Evolutionary conservation across 1,140 invertebrate species (phyloP), one percentile per base, ranked within the genome.

Genomic region (Parasteatoda tepidariorum): DNA sequence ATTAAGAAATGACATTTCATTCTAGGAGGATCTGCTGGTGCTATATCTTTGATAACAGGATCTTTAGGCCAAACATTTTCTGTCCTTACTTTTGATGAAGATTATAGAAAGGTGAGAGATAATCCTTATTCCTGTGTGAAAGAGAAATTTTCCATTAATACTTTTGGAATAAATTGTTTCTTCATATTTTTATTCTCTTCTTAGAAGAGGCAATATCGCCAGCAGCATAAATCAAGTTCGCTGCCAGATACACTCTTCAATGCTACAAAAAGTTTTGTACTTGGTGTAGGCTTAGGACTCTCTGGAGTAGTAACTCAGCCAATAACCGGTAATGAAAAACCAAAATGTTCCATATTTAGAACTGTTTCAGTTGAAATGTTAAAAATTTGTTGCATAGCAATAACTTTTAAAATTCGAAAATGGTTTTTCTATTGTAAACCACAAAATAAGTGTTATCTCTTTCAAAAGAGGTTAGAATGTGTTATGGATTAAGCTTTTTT

Each of bases 51-150:
- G 87, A 99, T 99, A 85, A 97, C 97, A 15, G 96, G 96, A 30
- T 95, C 96, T 33, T 93, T 98, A 92, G 96, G 93, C 86, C 98
- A 99, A 90, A 97, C 97, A 9, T 90, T 99, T 61, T 97, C 98
- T 57, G 95, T 96, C 4, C 89, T 99, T 0, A 98, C 97, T 0
- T 93, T 99, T 73, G 98, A 99, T 88, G 94, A 99, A 87, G 97
- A 99, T 38, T 99, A 97, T 89, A 97, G 99, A 89, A 92, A 83
- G 41, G 84, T 83, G 81, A 24, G 26, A 6, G 4, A 13, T n/a
- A 26, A 26, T 64, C 28, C 3, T 2, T 64, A 3, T 26, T 26
- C 15, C 24, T 26, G 4, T 64, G 7, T 64, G 5, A 64, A 9
- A 26, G 22, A 64, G 28, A 64, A 3, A 5, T 64, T 64, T 64